These are phyloP conservation scores for Sepioteuthis lessoniana DNA, from an alignment of 2,888 invertebrate genomes.

Conservation along the genomic window DNA sequence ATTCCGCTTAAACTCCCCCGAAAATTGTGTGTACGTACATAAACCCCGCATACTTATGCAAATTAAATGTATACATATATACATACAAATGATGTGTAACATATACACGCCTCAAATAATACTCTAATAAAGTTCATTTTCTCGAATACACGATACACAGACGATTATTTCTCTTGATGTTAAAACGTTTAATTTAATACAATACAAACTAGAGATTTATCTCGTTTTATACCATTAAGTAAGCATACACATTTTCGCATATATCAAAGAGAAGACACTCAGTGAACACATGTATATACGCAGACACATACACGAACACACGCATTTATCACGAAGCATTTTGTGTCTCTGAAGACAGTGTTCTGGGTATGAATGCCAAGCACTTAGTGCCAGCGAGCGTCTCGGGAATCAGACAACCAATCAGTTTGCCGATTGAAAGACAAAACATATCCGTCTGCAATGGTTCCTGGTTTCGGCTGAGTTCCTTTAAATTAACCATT, in stretches of 20 bases:
- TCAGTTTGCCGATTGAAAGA: neutral
- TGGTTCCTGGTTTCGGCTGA: slow-evolving; percentile 34
- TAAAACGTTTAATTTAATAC: neutral
- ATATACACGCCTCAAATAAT: neutral
- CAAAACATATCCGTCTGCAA: slow-evolving; percentile 35
- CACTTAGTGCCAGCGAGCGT: neutral
- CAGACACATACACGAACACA: neutral
- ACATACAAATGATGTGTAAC: too few relatives aligned
- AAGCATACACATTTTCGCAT: neutral
- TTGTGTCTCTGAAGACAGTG: neutral
- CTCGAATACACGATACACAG: neutral
- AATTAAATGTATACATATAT: too few relatives aligned
- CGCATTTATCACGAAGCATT: neutral
- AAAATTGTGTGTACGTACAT: too few relatives aligned
- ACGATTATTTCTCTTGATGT: neutral
- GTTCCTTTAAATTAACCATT: slow-evolving; percentile 25
- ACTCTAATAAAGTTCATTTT: neutral
- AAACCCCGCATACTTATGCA: too few relatives aligned
- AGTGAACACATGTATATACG: neutral
- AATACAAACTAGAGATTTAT: neutral
- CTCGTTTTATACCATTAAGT: neutral
- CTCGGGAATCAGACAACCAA: neutral
- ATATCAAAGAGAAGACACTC: neutral
- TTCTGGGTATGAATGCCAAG: neutral
- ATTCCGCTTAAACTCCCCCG: too few relatives aligned